Evolutionary conservation across 2,797 vertebrate species (phyloP), one percentile per base, ranked within the genome.

Genomic region (Toxotes lorentzi): DNA sequence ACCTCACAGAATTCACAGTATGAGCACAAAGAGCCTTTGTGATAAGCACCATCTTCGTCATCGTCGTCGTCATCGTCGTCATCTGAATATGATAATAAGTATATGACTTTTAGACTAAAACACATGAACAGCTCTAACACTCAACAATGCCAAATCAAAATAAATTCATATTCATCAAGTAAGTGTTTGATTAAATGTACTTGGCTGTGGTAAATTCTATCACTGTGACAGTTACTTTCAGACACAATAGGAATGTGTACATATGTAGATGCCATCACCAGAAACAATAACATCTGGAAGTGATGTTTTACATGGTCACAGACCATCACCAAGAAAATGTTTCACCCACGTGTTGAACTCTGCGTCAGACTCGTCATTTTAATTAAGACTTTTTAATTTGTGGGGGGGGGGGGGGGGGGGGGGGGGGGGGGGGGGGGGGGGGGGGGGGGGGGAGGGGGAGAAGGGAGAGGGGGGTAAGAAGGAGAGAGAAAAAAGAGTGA

Each of bases 1-100:
- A 97, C 97, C 92, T 97, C 95, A 90, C 97, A 98, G 94, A 97
- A 96, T 88, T 94, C 90, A 86, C 97, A 98, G 72, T 95, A 94
- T 64, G 94, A 85, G 86, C 97, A 98, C 63, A 97, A 35, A 40
- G 97, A 98, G 76, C 97, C 97, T 35, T 93, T 89, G 61, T 96
- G 94, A 90, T 97, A 98, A 24, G 73, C 86, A 2, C 63, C 88
- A 0, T 95, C 94, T 0, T 94, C 86, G 0, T 87, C 87, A 0
- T 83, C 83, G 0, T 91, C 88, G 0, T 88, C 84, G 0, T 88
- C 85, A 2, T 94, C 92, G 0, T 91, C 87, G 2, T 86, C 76
- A 11, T 88, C 88, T 41, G 86, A 65, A 23, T 74, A 56, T 50
- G 0, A 62, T 43, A 48, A 40, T 53, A 64, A 73, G 45, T 30